Evolutionary conservation across 1,140 invertebrate genomes (phyloP).

Genomic region (Drosophila kanapiae): DNA sequence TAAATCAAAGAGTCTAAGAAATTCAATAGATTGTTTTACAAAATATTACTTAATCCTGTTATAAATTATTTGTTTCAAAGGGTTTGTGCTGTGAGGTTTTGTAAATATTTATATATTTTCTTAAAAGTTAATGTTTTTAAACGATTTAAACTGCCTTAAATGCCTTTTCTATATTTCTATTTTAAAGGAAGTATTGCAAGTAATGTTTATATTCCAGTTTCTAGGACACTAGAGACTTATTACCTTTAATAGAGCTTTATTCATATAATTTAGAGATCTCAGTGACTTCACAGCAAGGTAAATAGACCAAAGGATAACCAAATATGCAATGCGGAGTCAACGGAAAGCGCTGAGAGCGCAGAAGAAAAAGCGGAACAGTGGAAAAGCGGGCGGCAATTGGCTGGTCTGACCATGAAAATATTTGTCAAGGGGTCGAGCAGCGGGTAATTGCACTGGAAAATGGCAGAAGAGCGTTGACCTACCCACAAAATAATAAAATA

Average conservation of each 20-base stretch:
- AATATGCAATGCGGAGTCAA: constrained; percentile 8
- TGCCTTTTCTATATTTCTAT: too few relatives aligned
- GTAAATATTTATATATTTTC: too few relatives aligned
- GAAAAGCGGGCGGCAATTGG: constrained; percentile 10
- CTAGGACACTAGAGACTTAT: neutral
- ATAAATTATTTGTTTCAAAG: too few relatives aligned
- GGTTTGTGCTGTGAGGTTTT: too few relatives aligned
- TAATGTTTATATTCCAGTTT: too few relatives aligned
- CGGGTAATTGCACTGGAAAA: constrained; percentile 38
- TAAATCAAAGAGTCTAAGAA: neutral
- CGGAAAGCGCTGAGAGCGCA: constrained; percentile 14
- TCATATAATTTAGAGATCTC: neutral
- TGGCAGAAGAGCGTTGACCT: constrained; percentile 38
- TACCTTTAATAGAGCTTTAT: neutral
- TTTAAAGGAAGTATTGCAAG: too few relatives aligned
- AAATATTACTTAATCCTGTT: neutral
- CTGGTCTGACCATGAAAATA: constrained; percentile 49
- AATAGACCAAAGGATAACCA: neutral
- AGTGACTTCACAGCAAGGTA: neutral
- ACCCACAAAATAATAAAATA: constrained; percentile 9
- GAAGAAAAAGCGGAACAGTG: constrained; percentile 1
- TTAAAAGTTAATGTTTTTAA: too few relatives aligned
- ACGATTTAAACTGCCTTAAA: too few relatives aligned
- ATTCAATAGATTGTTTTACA: neutral
- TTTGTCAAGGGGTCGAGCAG: constrained; percentile 23